These are phyloP conservation scores for Agrochola litura DNA, from an alignment of 2,888 invertebrate genomes.

Conservation along the genomic window DNA sequence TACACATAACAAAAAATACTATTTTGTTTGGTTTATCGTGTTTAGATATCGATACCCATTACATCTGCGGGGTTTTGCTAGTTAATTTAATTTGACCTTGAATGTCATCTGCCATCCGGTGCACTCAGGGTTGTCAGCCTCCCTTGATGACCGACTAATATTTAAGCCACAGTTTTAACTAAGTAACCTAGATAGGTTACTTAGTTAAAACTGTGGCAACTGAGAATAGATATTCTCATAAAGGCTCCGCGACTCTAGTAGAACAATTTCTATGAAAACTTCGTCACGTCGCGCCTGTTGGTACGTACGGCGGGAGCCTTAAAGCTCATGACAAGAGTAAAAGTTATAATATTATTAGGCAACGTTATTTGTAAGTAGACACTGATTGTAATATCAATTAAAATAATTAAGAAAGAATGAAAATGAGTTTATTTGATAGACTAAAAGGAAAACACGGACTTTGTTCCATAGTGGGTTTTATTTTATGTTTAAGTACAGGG, in stretches of 20 bases:
- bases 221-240: constrained; percentile 20
- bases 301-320: no score
- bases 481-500: neutral
- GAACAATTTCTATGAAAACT: no score
- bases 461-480: neutral
- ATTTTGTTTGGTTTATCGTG: neutral
- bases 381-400: neutral
- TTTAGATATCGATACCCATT: neutral
- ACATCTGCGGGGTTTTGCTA: neutral
- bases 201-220: no score
- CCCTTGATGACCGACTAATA: neutral
- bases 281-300: no score
- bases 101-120: neutral
- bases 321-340: neutral
- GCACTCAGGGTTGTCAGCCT: neutral
- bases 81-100: neutral
- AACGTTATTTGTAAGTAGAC: constrained; percentile 8
- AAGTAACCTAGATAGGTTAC: neutral
- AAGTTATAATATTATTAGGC: neutral
- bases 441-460: neutral
- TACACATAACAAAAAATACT: no score
- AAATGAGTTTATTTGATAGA: neutral
- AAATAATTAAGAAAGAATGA: neutral
- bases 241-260: no score
- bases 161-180: neutral